phyloP scores from a whole-genome alignment of 2,113 vertebrate genomes.

The Brevimyrus niger region DNA sequence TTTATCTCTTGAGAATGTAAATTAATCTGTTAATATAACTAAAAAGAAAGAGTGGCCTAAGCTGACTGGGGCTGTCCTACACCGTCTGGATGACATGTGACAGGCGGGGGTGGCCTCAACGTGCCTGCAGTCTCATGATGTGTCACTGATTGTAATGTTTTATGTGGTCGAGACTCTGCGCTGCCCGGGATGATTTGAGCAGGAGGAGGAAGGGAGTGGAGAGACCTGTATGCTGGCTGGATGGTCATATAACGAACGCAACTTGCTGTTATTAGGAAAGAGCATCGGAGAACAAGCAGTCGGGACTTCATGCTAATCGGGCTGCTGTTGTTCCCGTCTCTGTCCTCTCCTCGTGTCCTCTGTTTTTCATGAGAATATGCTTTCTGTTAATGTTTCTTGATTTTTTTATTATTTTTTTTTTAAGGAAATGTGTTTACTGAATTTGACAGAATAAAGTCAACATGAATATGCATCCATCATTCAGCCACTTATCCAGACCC shows the following conservation, averaged over 20 bases:
- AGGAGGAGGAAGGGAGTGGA: not conserved
- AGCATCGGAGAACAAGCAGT: not conserved
- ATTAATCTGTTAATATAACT: not conserved
- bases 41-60: not conserved
- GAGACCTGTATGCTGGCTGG: not conserved
- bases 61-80: not conserved
- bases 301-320: not conserved
- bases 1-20: not conserved
- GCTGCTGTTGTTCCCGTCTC: not conserved
- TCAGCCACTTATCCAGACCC: not conserved
- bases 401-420: not conserved
- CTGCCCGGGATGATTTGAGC: not conserved
- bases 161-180: not conserved
- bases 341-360: not conserved
- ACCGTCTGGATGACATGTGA: not conserved
- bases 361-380: not conserved
- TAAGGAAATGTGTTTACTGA: not conserved
- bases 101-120: not conserved
- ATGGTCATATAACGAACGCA: not conserved
- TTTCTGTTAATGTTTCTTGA: not conserved
- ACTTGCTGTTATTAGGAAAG: not conserved
- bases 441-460: not conserved
- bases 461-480: not conserved
- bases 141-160: not conserved
- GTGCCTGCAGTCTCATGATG: not conserved